phyloP scores from a whole-genome alignment of 2,113 vertebrate genomes.

The Rallus limicola region DNA sequence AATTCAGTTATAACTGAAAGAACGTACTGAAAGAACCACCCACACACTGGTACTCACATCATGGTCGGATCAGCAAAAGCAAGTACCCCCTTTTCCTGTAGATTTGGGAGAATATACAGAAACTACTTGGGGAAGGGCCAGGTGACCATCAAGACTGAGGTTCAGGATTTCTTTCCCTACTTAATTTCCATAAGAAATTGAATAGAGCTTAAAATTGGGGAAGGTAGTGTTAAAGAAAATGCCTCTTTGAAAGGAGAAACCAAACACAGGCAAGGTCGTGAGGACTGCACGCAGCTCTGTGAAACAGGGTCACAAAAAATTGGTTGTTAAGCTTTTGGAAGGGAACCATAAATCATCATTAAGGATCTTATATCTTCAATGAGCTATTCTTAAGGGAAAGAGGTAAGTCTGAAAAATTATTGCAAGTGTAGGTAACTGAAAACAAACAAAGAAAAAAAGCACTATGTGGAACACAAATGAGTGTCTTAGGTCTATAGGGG shows the following conservation, averaged over 20 bases:
- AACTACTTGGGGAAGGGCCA: neutral
- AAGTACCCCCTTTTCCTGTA: neutral
- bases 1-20: neutral
- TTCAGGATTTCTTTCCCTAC: neutral
- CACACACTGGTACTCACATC: neutral
- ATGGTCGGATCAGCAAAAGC: neutral
- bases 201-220: neutral
- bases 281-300: neutral
- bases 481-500: neutral
- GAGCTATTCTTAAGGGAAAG: neutral
- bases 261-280: neutral
- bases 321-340: neutral
- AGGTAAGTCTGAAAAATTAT: neutral
- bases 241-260: neutral
- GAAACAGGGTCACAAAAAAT: neutral
- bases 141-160: neutral
- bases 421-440: neutral
- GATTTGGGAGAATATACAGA: neutral
- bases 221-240: neutral
- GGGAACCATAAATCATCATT: conserved; percentile 12
- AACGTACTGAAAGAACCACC: neutral
- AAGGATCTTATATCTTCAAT: neutral
- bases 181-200: neutral
- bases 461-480: neutral
- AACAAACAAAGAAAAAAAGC: neutral